These are phyloP conservation scores for Mus spicilegus DNA, from an alignment of 2,113 vertebrate genomes.

Conservation along the genomic window DNA sequence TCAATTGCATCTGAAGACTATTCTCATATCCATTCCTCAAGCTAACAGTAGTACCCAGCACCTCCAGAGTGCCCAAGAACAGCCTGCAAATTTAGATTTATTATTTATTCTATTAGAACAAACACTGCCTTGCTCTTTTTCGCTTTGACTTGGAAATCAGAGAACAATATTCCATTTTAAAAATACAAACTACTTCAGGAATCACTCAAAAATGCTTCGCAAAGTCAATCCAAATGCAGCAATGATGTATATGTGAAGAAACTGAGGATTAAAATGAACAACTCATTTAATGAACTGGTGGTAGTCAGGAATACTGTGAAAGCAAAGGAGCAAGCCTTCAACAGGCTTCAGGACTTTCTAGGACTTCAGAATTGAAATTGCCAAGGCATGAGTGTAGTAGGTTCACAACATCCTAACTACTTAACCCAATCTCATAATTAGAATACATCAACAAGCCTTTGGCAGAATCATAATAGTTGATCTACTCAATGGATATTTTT, in stretches of 20 bases:
- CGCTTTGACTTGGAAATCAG: not conserved
- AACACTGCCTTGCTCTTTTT: not conserved
- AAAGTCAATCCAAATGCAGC: not conserved
- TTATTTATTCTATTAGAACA: not conserved
- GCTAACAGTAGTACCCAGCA: not conserved
- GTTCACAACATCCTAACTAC: not conserved
- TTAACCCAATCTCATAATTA: not conserved
- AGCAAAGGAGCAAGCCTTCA: not conserved
- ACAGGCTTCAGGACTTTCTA: not conserved
- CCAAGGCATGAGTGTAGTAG: not conserved
- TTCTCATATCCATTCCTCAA: not conserved
- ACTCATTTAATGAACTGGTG: not conserved
- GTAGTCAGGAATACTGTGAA: not conserved
- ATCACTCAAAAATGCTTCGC: not conserved
- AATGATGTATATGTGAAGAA: not conserved
- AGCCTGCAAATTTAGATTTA: not conserved
- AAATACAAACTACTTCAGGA: not conserved
- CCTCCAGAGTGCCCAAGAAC: not conserved
- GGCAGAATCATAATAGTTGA: not conserved
- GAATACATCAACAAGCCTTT: not conserved
- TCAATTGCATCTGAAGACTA: not conserved
- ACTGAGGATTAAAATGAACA: not conserved
- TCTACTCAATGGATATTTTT: not conserved
- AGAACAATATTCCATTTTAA: not conserved
- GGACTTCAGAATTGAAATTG: not conserved